Conservation (phyloP, 2,888 invertebrate genomes). For the Drepanosiphum platanoidis region DNA sequence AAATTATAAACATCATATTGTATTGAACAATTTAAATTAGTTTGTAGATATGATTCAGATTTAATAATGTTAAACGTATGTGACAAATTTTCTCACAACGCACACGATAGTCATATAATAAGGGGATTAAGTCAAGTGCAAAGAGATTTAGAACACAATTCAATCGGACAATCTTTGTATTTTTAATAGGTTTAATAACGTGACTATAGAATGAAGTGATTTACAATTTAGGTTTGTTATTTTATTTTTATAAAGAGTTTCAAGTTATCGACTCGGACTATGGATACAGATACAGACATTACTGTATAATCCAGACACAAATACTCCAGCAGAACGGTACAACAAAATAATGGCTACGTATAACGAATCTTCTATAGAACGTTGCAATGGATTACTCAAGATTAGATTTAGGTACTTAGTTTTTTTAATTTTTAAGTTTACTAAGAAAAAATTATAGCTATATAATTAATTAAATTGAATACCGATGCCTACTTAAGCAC, state of each 20-base stretch:
- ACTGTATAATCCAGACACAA: constrained; percentile 17
- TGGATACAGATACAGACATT: neutral
- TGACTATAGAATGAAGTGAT: neutral
- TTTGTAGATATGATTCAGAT: constrained; percentile 18
- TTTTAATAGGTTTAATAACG: neutral
- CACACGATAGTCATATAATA: constrained; percentile 20
- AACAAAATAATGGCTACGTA: constrained; percentile 22
- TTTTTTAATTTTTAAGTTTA: neutral
- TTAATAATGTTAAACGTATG: constrained; percentile 4
- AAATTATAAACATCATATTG: no score
- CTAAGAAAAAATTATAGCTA: neutral
- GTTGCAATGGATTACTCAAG: constrained; percentile 20
- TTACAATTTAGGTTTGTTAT: neutral
- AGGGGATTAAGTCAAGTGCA: constrained; percentile 8
- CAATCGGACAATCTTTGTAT: neutral
- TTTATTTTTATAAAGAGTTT: constrained; percentile 3
- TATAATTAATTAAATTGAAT: constrained; percentile 8
- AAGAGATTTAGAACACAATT: neutral
- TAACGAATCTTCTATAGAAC: constrained; percentile 12
- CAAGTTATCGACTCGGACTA: constrained; percentile 3
- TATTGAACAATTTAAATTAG: no score
- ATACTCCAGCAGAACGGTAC: constrained; percentile 6
- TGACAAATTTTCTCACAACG: neutral
- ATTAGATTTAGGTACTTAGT: constrained; percentile 15
- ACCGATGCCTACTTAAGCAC: constrained; percentile 15